These are phyloP conservation scores for Chrysolina haemoptera DNA, from an alignment of 2,888 invertebrate species.

Conservation along the genomic window DNA sequence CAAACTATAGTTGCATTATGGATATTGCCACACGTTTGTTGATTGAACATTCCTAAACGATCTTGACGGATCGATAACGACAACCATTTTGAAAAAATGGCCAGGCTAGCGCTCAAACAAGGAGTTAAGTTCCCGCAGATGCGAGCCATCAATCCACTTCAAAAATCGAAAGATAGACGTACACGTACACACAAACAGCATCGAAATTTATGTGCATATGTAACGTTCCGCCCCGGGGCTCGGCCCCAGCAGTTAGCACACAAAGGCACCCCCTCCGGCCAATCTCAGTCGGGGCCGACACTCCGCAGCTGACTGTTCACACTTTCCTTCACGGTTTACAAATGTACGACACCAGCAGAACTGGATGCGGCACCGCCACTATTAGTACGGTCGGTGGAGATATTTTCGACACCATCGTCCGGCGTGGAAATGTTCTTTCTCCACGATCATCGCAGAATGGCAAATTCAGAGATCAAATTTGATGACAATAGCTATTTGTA, in stretches of 20 bases:
- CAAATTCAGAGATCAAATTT: too few relatives aligned
- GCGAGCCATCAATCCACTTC: constrained; percentile 6
- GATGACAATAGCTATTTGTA: too few relatives aligned
- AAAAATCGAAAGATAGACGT: constrained; percentile 16
- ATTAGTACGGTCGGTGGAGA: background rate
- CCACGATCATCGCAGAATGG: too few relatives aligned
- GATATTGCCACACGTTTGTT: too few relatives aligned
- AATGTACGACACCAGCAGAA: constrained; percentile 39
- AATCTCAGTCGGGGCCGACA: constrained; percentile 60
- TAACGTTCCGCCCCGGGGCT: constrained; percentile 64
- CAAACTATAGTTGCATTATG: too few relatives aligned
- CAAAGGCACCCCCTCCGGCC: constrained; percentile 65
- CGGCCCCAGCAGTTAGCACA: constrained; percentile 67
- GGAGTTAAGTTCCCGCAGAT: background rate
- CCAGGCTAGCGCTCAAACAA: too few relatives aligned
- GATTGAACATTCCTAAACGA: too few relatives aligned
- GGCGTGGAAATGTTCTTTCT: too few relatives aligned
- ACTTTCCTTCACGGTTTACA: constrained; percentile 53
- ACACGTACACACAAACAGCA: constrained; percentile 6
- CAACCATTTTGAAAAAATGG: too few relatives aligned
- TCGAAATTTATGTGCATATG: constrained; percentile 59
- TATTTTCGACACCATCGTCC: too few relatives aligned
- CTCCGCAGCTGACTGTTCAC: constrained; percentile 65
- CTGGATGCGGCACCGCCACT: constrained; percentile 7
- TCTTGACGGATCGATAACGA: too few relatives aligned